phyloP scores from a whole-genome alignment of 2,113 vertebrate genomes.

The Oncorhynchus clarkii region DNA sequence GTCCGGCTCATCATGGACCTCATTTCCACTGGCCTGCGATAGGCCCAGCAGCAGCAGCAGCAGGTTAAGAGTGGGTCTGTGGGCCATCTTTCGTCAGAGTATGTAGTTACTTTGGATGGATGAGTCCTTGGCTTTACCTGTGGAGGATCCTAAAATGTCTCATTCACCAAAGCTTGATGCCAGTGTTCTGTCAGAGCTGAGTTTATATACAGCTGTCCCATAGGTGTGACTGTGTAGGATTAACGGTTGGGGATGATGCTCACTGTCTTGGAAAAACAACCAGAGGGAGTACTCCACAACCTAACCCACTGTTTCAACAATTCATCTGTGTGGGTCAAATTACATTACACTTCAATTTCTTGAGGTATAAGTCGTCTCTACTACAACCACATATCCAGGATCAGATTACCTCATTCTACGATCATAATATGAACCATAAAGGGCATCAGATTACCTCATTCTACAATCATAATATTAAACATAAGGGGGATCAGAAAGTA shows the following conservation, averaged over 20 bases:
- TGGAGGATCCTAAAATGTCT: not conserved
- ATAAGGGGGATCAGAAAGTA: too few species aligned
- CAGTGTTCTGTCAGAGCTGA: not conserved
- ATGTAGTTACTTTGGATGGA: not conserved
- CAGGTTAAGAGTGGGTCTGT: not conserved
- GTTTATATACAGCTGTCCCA: not conserved
- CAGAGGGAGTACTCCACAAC: not conserved
- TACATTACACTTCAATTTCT: not conserved
- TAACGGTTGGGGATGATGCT: not conserved
- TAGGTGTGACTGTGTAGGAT: not conserved
- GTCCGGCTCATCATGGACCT: constrained; percentile 32
- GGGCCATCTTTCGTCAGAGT: constrained; percentile 24
- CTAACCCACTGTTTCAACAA: not conserved
- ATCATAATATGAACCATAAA: too few species aligned
- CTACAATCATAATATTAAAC: too few species aligned
- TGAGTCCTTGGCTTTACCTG: not conserved
- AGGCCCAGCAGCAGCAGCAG: constrained; percentile 44
- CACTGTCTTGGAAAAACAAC: not conserved
- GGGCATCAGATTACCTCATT: too few species aligned
- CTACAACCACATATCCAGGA: too few species aligned
- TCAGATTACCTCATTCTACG: too few species aligned
- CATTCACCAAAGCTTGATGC: not conserved
- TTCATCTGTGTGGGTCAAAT: not conserved
- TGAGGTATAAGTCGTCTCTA: too few species aligned
- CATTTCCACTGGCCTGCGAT: not conserved